phyloP scores from a whole-genome alignment of 2,888 invertebrate species.

The Neria commutata region DNA sequence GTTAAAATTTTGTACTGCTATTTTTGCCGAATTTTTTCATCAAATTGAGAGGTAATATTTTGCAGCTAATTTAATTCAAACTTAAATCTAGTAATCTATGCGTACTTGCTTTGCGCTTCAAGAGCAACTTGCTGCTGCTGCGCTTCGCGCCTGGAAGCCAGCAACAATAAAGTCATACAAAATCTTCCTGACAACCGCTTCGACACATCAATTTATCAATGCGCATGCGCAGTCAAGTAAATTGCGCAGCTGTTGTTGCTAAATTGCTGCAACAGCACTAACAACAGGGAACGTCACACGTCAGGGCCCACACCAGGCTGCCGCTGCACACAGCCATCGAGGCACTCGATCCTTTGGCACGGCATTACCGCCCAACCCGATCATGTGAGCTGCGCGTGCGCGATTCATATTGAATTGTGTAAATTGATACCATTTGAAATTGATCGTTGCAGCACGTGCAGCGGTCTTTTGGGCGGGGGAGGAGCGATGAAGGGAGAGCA shows the following conservation, averaged over 20 bases:
- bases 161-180: neutral
- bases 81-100: slow-evolving; percentile 27
- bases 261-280: neutral
- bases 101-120: slow-evolving; percentile 41
- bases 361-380: too few relatives aligned
- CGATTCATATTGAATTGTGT: neutral
- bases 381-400: too few relatives aligned
- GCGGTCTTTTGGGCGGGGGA: too few relatives aligned
- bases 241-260: too few relatives aligned
- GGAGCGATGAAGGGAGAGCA: slow-evolving; percentile 23
- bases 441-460: too few relatives aligned
- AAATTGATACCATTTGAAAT: slow-evolving; percentile 2
- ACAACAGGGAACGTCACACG: neutral
- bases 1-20: slow-evolving; percentile 43
- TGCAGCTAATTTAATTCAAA: too few relatives aligned
- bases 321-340: neutral
- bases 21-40: slow-evolving; percentile 32
- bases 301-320: neutral
- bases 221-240: neutral
- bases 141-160: neutral
- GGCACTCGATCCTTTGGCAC: too few relatives aligned
- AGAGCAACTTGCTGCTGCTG: neutral
- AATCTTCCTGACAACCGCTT: neutral
- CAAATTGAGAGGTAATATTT: too few relatives aligned
- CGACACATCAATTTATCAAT: neutral